These are phyloP conservation scores for Parauchenoglanis punctatus DNA, from an alignment of 2,797 vertebrate species.

Conservation along the genomic window DNA sequence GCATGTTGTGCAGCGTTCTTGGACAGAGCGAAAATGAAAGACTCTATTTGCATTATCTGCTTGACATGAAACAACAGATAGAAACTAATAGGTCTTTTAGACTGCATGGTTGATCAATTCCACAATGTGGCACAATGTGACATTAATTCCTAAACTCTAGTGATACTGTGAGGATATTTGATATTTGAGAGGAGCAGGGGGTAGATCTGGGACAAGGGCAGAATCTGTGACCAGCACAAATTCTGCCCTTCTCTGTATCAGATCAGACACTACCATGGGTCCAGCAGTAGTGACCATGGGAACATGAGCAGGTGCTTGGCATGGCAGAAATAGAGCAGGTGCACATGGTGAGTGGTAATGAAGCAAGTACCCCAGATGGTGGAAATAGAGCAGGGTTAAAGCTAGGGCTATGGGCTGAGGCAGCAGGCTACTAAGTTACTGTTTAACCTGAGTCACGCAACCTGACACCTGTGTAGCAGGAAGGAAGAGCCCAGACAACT, in stretches of 20 bases:
- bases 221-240: neutral
- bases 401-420: neutral
- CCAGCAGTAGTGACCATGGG: neutral
- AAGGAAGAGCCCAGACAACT: neutral
- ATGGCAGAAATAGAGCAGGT: constrained; percentile 12
- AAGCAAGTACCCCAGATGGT: constrained; percentile 26
- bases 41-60: neutral
- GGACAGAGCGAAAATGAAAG: neutral
- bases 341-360: constrained; percentile 2
- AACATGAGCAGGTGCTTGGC: constrained; percentile 25
- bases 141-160: neutral
- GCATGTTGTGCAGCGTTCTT: neutral
- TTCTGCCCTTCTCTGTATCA: constrained; percentile 1
- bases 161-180: neutral
- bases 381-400: constrained; percentile 26
- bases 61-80: neutral
- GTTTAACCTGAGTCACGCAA: constrained; percentile 1
- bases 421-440: constrained; percentile 16
- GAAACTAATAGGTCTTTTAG: neutral
- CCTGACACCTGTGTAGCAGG: neutral
- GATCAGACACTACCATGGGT: neutral
- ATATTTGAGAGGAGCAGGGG: neutral
- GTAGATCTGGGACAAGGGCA: constrained; percentile 19
- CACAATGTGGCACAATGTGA: neutral
- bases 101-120: neutral